These are phyloP conservation scores for Pristis pectinata DNA, from an alignment of 2,797 vertebrate genomes.

Conservation along the genomic window DNA sequence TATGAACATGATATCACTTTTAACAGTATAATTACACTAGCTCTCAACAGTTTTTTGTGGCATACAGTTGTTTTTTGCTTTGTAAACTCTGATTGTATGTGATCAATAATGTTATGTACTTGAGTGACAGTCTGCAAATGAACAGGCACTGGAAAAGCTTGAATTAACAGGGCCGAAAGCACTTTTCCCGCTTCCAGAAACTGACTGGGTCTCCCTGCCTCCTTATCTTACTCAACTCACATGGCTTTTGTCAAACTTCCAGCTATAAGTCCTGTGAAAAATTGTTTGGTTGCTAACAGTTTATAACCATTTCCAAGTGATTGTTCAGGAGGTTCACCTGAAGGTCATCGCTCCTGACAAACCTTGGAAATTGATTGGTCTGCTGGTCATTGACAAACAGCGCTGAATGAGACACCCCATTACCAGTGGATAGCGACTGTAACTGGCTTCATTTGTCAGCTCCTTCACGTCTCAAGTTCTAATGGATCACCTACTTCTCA, in stretches of 20 bases:
- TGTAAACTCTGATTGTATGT: neutral
- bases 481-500: too few relatives aligned
- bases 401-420: neutral
- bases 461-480: neutral
- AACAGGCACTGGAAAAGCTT: neutral
- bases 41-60: neutral
- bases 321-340: neutral
- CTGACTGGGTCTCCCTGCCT: too few relatives aligned
- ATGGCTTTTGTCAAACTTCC: neutral
- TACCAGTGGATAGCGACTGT: neutral
- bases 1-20: neutral
- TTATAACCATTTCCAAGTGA: neutral
- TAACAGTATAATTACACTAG: neutral
- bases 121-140: constrained; percentile 7
- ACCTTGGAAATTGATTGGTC: neutral
- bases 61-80: neutral
- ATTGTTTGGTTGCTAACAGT: neutral
- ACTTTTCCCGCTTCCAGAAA: neutral
- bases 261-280: neutral
- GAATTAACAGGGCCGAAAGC: neutral
- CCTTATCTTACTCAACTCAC: neutral
- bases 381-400: neutral
- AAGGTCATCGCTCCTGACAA: neutral
- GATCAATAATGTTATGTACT: neutral
- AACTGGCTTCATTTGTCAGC: neutral